Percentiles rank a stretch among this genome's conserved stretches.
These are phyloP conservation scores for Chascanopsetta lugubris DNA, from an alignment of 2,113 vertebrate species.

Conservation along the genomic window DNA sequence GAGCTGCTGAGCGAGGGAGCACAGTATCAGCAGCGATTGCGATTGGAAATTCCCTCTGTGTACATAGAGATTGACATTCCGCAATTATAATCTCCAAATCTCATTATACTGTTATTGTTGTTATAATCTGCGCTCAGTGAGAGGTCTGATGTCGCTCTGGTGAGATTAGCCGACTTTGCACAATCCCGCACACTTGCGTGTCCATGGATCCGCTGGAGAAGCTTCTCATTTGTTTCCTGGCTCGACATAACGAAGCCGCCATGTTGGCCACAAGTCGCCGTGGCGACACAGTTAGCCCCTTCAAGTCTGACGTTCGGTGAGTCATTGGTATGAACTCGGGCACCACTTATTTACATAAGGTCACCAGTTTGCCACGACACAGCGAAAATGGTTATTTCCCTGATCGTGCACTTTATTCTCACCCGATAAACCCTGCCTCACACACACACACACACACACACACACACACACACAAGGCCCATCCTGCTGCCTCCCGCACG, in stretches of 20 bases:
- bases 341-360: constrained; percentile 21
- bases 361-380: constrained; percentile 32
- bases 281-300: constrained; percentile 9
- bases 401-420: constrained; percentile 50
- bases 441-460: no score
- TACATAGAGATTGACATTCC: constrained; percentile 13
- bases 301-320: constrained; percentile 9
- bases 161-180: constrained; percentile 24
- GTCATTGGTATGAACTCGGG: constrained; percentile 34
- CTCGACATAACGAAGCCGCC: constrained; percentile 41
- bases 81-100: constrained; percentile 21
- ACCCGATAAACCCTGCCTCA: constrained; percentile 24
- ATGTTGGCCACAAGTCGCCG: constrained; percentile 15
- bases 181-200: constrained; percentile 11
- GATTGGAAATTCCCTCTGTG: constrained; percentile 1
- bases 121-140: constrained; percentile 39
- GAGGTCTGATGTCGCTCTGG: constrained; percentile 11
- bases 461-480: constrained; percentile 20
- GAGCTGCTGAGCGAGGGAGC: no score
- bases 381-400: constrained; percentile 22
- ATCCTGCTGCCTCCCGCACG: constrained; percentile 25
- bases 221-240: constrained; percentile 43
- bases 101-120: constrained; percentile 45
- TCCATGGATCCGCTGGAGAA: constrained; percentile 35
- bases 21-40: no score